Evolutionary conservation across 2,888 invertebrate species (phyloP).

Genomic region (Opisthograptis luteolata): DNA sequence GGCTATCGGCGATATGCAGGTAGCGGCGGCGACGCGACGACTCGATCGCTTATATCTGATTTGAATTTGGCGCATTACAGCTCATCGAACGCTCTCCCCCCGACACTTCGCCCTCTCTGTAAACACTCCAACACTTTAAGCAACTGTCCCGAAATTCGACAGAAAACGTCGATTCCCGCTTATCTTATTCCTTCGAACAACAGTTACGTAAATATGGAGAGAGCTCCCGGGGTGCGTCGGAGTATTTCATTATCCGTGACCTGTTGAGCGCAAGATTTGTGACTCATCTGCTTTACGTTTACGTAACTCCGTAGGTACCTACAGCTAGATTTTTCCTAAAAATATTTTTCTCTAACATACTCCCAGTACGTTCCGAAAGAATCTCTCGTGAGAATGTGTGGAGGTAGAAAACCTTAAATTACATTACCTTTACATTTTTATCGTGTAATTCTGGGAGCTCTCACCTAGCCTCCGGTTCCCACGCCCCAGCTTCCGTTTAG

Average conservation of each 20-base stretch:
- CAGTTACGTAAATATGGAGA: constrained; percentile 75
- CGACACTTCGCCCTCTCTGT: constrained; percentile 50
- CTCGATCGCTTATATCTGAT: constrained; percentile 76
- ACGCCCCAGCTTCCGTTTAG: constrained; percentile 75
- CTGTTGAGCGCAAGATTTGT: constrained; percentile 79
- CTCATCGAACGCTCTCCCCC: constrained; percentile 54
- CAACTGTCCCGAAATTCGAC: constrained; percentile 64
- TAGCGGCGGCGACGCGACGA: constrained; percentile 55
- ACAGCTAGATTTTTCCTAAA: constrained; percentile 44
- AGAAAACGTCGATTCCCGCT: constrained; percentile 62
- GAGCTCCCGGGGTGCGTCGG: constrained; percentile 66
- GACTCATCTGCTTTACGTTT: constrained; percentile 67
- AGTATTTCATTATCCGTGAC: constrained; percentile 80
- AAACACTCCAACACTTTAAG: constrained; percentile 72
- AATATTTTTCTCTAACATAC: constrained; percentile 30
- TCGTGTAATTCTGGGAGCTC: constrained; percentile 60
- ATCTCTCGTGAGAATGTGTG: constrained; percentile 12
- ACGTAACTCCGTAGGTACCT: constrained; percentile 53
- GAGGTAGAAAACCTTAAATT: constrained; percentile 29
- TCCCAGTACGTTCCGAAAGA: constrained; percentile 9
- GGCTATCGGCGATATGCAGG: constrained; percentile 53
- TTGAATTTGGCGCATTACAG: constrained; percentile 76
- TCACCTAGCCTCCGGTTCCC: constrained; percentile 68
- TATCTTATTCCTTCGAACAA: constrained; percentile 71
- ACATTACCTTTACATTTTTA: constrained; percentile 53